Percentiles rank a stretch among this genome's conserved stretches.
These are phyloP conservation scores for Anastatus disparis DNA, from an alignment of 1,140 invertebrate species.

Conservation along the genomic window DNA sequence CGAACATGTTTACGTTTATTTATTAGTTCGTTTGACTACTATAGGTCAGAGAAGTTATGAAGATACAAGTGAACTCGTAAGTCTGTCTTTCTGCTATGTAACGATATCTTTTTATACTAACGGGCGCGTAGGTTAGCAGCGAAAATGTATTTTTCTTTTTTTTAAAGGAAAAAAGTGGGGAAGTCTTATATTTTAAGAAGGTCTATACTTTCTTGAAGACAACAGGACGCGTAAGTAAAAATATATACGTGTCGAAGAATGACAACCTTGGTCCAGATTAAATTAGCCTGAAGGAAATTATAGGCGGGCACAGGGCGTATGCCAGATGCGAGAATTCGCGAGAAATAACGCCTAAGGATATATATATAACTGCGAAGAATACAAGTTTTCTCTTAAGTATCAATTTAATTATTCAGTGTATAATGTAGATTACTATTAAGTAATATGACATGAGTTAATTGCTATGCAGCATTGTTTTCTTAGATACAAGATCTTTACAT, in stretches of 20 bases:
- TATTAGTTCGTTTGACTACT: neutral
- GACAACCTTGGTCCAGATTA: conserved; percentile 32
- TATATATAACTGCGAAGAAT: too few relatives aligned
- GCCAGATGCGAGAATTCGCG: neutral
- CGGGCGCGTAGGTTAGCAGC: neutral
- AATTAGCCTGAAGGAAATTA: conserved; percentile 24
- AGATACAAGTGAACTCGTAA: conserved; percentile 3
- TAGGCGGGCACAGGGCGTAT: too few relatives aligned
- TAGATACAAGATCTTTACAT: too few relatives aligned
- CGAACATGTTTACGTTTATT: conserved; percentile 40
- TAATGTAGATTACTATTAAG: too few relatives aligned
- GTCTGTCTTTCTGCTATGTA: neutral
- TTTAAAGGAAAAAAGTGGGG: conserved; percentile 22
- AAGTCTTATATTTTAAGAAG: neutral
- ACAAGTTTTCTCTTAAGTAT: too few relatives aligned
- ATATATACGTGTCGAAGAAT: neutral
- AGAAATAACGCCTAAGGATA: neutral
- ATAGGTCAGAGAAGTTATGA: conserved; percentile 19
- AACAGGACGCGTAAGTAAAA: too few relatives aligned
- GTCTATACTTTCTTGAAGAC: conserved; percentile 2
- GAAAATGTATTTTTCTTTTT: conserved; percentile 16
- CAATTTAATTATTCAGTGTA: too few relatives aligned
- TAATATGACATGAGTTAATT: too few relatives aligned
- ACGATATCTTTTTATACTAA: conserved; percentile 31
- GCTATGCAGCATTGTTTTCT: too few relatives aligned